Evolutionary conservation across 2,888 invertebrate genomes (phyloP), one percentile per base, ranked within the genome.

Genomic region (Schizaphis graminum): DNA sequence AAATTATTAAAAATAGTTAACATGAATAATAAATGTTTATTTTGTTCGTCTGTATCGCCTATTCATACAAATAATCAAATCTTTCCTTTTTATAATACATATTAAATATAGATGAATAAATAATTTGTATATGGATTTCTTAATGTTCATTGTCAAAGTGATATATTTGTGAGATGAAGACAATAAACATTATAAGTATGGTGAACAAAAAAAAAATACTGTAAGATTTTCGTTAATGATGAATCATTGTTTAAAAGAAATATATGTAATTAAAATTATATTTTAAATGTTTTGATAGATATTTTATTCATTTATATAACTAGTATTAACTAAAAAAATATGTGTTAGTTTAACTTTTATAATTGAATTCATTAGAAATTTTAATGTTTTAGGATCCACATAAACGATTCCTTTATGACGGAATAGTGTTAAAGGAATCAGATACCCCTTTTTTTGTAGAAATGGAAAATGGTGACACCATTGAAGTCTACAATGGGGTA

Each of bases 341-440:
- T 67, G 35, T 77, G 3, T 35, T 77, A 16, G 44, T 85, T 47
- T 85, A 85, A 85, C 26, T 0, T 28, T 86, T 44, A 47, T 47
- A 86, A 35, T 35, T 16, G 35, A 47, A 56, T 56, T 89, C 21
- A 77, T 77, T 77, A 16, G 28, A 28, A 56, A 56, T 67, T 77
- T 0, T 77, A 35, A 35, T 77, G 26, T 94, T 95, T 28, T 96
- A 98, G 98, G 98, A 98, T 95, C 96, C 98, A 95, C 98, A 98
- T 95, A 98, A 44, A 44, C 41, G 3, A 44, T 44, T 44, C 41
- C 3, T 44, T 44, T 44, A 44, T 44, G 41, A 44, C 3, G 41
- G 41, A 44, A 44, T 3, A 44, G 1, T 3, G 3, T 44, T n/a
- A n/a, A n/a, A n/a, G n/a, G 41, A 44, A 44, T 2, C 41, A 3